Percentiles rank a stretch among this genome's conserved stretches.
phyloP scores from a whole-genome alignment of 1,140 invertebrate species.

The Teleopsis dalmanni region DNA sequence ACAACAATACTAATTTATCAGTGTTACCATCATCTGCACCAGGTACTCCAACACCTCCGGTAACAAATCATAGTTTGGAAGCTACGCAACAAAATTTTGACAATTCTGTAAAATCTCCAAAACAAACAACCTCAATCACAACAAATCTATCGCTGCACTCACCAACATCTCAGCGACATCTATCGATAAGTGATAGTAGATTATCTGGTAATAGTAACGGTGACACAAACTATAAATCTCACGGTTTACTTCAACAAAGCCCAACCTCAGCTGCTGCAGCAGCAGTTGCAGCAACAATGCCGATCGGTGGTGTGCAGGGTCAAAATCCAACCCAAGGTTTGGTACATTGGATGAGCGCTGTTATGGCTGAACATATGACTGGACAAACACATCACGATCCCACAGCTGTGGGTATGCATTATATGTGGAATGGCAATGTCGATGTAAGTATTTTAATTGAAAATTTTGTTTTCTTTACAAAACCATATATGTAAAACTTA shows the following conservation, averaged over 20 bases:
- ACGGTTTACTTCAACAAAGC: not conserved
- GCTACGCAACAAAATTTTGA: constrained; percentile 31
- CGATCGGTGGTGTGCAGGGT: constrained; percentile 47
- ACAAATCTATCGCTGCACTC: not conserved
- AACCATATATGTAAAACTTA: too few relatives aligned
- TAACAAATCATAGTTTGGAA: constrained; percentile 24
- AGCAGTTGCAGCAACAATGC: constrained; percentile 32
- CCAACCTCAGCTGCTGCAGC: constrained; percentile 3
- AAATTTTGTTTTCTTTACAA: too few relatives aligned
- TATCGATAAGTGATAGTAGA: not conserved
- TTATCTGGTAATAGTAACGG: constrained; percentile 6
- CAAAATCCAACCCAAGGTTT: constrained; percentile 61
- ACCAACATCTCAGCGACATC: constrained; percentile 10
- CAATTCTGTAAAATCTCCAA: constrained; percentile 35
- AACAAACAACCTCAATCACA: constrained; percentile 21
- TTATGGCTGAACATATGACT: constrained; percentile 74
- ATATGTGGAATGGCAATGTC: constrained; percentile 60
- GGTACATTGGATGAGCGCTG: constrained; percentile 72
- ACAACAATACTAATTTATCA: not conserved
- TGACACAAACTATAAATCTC: constrained; percentile 4
- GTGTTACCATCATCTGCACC: constrained; percentile 1
- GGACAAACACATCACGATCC: constrained; percentile 56
- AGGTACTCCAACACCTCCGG: constrained; percentile 7
- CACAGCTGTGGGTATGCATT: constrained; percentile 56
- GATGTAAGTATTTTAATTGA: constrained; percentile 51